phyloP scores from a whole-genome alignment of 2,888 invertebrate species.

The Sarcophaga carnaria region DNA sequence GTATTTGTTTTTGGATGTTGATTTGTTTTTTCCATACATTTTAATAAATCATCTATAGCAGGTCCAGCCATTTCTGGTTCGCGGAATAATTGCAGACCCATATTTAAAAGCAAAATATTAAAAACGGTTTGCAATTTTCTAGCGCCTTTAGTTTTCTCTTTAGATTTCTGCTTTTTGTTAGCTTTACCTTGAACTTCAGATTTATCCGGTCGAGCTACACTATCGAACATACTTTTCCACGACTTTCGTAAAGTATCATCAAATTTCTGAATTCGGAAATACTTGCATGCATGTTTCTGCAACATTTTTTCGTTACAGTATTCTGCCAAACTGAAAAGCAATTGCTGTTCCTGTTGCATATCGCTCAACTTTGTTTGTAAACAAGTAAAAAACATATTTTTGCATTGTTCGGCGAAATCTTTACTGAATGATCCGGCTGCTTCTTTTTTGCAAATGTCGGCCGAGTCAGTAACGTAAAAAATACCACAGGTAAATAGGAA shows the following conservation, averaged over 20 bases:
- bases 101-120: conserved; percentile 87
- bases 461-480: conserved; percentile 83
- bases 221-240: conserved; percentile 85
- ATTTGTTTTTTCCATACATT: conserved; percentile 86
- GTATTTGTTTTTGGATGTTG: conserved; percentile 78
- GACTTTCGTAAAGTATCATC: conserved; percentile 83
- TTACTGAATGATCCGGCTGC: conserved; percentile 82
- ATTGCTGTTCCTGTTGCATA: conserved; percentile 84
- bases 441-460: conserved; percentile 73
- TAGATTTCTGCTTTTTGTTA: conserved; percentile 80
- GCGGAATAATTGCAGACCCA: conserved; percentile 88
- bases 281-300: conserved; percentile 82
- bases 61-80: conserved; percentile 87
- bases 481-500: conserved; percentile 86
- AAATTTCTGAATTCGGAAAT: conserved; percentile 83
- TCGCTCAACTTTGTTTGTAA: conserved; percentile 87
- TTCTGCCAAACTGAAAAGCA: conserved; percentile 84
- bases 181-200: conserved; percentile 17
- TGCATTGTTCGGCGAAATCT: conserved; percentile 84
- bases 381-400: conserved; percentile 87
- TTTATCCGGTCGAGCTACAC: conserved; percentile 54
- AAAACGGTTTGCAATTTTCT: conserved; percentile 85
- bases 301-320: conserved; percentile 84
- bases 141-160: conserved; percentile 72
- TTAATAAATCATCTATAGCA: conserved; percentile 88